Base-by-base conservation (phyloP, 2,888 invertebrate genomes). In the Agrotis exclamationis region DNA sequence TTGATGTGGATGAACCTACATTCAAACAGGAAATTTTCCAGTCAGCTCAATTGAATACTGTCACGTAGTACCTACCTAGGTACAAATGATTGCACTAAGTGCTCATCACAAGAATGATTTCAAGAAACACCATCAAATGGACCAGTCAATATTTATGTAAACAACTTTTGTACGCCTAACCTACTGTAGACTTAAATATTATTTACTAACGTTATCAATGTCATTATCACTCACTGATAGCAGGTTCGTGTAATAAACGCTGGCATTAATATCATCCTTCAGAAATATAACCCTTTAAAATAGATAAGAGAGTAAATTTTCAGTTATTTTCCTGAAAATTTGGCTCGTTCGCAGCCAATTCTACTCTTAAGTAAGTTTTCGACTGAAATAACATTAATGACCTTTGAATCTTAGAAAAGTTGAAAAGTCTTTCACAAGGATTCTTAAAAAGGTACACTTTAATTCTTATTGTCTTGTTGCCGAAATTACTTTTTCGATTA, bases 201-300 rank as follows among this genome's bases (percentile, higher is more conserved):
- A 66, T 83, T 81, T 84, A 74, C 70, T 57, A 57, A 47, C 48
- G 71, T 81, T 85, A 84, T 84, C 79, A 85, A 84, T 84, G 86
- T 84, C 82, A 85, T 85, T 84, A 83, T 85, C 86, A 84, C 81
- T 67, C 64, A 66, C 71, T 70, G 73, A 80, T 85, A 83, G 45
- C 56, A 63, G 54, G 63, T 63, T 68, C 51, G 68, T 63, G 80
- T 72, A 79, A 76, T 85, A 70, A 82, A 78, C 75, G 78, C 73
- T 50, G 58, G 47, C 72, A 70, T 79, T 79, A 79, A 63, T 60
- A 73, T 69, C 79, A 68, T 67, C 48, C 4, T 69, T 51, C 18
- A 75, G 60, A 70, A 70, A 60, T 78, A 70, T 64, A 66, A 63
- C 68, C 58, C 64, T 58, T 68, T 63, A 45, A 54, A 85, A 63